Conservation (phyloP, 2,113 vertebrate genomes). For the Panthera leo region DNA sequence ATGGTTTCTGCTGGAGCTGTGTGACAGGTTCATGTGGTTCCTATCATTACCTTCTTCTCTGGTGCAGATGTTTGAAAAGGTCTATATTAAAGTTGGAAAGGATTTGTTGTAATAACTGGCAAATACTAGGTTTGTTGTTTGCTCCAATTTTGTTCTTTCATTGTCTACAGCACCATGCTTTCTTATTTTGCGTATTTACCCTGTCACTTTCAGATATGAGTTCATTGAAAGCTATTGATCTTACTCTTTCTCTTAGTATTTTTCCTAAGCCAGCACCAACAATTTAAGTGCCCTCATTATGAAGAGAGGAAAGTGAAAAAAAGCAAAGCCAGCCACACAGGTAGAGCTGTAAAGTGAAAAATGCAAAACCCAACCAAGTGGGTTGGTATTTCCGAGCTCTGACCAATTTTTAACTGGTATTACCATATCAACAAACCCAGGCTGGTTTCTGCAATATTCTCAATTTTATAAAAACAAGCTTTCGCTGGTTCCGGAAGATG, state of each 20-base stretch:
- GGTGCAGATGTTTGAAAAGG: background rate
- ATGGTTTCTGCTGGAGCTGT: background rate
- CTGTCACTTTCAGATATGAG: background rate
- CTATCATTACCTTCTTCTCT: background rate
- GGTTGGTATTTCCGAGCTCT: background rate
- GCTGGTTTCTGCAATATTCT: background rate
- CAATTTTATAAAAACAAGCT: background rate
- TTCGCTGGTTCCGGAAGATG: too few relatives aligned
- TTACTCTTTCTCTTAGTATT: background rate
- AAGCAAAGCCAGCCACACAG: background rate
- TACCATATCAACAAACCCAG: background rate
- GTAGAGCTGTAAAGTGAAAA: background rate
- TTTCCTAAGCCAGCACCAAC: background rate
- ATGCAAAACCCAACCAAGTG: background rate
- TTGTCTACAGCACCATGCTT: background rate
- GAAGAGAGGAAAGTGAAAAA: background rate
- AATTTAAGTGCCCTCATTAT: background rate
- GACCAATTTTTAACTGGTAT: background rate
- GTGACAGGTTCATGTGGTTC: background rate
- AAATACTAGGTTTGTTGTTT: background rate
- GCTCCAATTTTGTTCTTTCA: background rate
- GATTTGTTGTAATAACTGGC: background rate
- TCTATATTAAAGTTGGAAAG: background rate
- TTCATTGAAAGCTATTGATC: background rate
- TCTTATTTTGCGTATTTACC: background rate